These are phyloP conservation scores for Spongilla lacustris DNA, from an alignment of 37 sponge, comb jelly and placozoan species.

Conservation along the genomic window DNA sequence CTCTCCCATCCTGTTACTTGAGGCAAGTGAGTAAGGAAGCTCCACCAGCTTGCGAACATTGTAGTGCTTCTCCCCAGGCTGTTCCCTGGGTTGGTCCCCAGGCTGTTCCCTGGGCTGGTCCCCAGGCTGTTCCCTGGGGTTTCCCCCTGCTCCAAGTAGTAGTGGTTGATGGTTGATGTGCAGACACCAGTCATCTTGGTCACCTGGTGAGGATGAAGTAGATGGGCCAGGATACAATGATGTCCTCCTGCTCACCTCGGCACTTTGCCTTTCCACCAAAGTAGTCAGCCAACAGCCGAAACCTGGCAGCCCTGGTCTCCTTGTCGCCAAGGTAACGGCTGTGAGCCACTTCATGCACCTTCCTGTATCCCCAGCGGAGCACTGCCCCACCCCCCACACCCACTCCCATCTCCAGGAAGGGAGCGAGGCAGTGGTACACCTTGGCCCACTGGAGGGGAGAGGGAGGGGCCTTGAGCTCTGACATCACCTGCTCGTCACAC, in stretches of 20 bases:
- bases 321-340: conserved; percentile 18
- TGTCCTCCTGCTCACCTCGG: not conserved
- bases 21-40: conserved; percentile 63
- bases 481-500: conserved; percentile 55
- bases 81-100: conserved; percentile 33
- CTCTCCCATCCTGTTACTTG: conserved; percentile 13
- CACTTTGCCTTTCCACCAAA: conserved; percentile 38
- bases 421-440: conserved; percentile 37
- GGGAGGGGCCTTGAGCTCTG: conserved; percentile 17
- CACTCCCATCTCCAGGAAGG: conserved; percentile 27
- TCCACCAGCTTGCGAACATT: conserved; percentile 69
- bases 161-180: not conserved
- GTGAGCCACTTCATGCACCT: conserved; percentile 21
- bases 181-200: not conserved
- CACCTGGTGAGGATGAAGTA: not conserved
- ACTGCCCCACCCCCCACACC: conserved; percentile 38
- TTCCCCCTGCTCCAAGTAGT: no score
- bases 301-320: not conserved
- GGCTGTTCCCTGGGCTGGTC: not conserved
- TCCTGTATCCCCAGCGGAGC: conserved; percentile 33
- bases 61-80: conserved; percentile 35
- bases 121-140: no score
- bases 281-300: conserved; percentile 46
- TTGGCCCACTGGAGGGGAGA: conserved; percentile 59
- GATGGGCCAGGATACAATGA: not conserved